Percentiles rank a stretch among this genome's conserved stretches.
Evolutionary conservation across 2,888 invertebrate genomes (phyloP).

Genomic region (Linnaemya vulpina): DNA sequence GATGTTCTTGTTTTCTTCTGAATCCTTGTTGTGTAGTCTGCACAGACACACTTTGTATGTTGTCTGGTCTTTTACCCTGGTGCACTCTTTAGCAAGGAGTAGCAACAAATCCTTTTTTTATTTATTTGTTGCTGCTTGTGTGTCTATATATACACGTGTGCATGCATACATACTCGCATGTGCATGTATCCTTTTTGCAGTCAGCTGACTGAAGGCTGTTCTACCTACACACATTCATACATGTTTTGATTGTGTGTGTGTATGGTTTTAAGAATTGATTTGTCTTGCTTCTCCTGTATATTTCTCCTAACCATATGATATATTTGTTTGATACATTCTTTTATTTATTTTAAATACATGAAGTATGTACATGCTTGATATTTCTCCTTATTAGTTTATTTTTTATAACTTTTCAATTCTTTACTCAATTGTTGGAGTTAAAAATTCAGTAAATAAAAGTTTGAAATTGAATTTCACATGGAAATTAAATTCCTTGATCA

Average conservation of each 20-base stretch:
- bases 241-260: too few relatives aligned
- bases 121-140: not conserved
- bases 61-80: constrained; percentile 43
- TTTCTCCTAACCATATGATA: not conserved
- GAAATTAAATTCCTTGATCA: too few relatives aligned
- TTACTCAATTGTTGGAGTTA: too few relatives aligned
- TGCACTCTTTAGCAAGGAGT: constrained; percentile 33
- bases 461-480: too few relatives aligned
- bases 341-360: not conserved
- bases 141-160: not conserved
- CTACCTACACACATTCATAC: not conserved
- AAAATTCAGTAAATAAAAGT: too few relatives aligned
- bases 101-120: constrained; percentile 48
- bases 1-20: constrained; percentile 17
- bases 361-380: not conserved
- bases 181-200: not conserved
- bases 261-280: not conserved
- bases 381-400: not conserved
- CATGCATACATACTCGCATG: not conserved
- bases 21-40: constrained; percentile 62
- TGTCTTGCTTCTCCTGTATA: not conserved
- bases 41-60: constrained; percentile 60
- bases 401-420: not conserved
- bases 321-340: not conserved
- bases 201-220: constrained; percentile 28